A percentile compares a stretch with the other conserved stretches of the same genome.
phyloP scores from a whole-genome alignment of 2,797 vertebrate species.

The Hypotaenidia okinawae region DNA sequence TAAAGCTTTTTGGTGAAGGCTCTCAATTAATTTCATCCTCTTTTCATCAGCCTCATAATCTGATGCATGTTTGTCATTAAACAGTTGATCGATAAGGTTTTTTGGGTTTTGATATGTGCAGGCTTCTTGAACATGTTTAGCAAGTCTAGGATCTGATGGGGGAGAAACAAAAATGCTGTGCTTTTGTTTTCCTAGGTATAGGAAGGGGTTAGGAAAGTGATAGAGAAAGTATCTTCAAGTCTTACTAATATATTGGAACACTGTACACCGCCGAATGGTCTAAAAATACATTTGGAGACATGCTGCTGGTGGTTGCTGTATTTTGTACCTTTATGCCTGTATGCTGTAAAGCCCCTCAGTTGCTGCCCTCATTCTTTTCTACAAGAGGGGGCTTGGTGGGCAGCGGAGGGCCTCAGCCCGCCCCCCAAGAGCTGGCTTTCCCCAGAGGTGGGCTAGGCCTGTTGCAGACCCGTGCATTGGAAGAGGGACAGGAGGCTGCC shows the following conservation, averaged over 20 bases:
- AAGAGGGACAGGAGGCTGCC: neutral
- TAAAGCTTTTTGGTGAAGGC: neutral
- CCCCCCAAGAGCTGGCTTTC: neutral
- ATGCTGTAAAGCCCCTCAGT: neutral
- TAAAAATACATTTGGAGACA: neutral
- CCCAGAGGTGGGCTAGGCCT: neutral
- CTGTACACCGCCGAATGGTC: too few relatives aligned
- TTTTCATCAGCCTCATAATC: neutral
- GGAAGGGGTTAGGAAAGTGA: neutral
- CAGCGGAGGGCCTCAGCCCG: neutral
- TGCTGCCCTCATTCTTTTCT: neutral
- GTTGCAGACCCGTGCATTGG: neutral
- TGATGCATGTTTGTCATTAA: neutral
- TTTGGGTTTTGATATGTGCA: neutral
- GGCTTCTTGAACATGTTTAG: neutral
- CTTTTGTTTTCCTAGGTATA: neutral
- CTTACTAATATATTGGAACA: neutral
- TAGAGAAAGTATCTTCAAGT: neutral
- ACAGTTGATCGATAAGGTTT: neutral
- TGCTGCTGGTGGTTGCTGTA: neutral
- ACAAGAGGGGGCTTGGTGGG: fast-evolving
- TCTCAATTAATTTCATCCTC: neutral
- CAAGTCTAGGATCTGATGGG: neutral
- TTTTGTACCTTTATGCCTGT: neutral
- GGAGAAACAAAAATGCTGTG: neutral